A percentile compares a stretch with the other conserved stretches of the same genome.
Conservation (phyloP, 1,140 invertebrate species). For the Ceratitis capitata region DNA sequence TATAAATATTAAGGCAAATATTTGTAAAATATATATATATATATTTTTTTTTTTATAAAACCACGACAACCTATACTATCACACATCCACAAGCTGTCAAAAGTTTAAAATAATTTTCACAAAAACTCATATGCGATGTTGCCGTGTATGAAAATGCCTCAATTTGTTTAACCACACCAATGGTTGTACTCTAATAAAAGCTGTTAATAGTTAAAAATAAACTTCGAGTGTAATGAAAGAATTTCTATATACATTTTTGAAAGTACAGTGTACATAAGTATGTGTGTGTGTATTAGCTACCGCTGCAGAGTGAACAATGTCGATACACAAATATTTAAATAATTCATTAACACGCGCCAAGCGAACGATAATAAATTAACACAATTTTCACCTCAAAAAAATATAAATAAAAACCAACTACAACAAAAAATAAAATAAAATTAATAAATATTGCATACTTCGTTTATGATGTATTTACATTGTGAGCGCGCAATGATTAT, state of each 20-base stretch:
- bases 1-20: background rate
- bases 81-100: background rate
- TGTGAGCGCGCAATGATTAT: no score
- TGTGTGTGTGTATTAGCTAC: background rate
- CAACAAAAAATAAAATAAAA: background rate
- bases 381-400: conserved; percentile 48
- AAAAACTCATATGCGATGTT: conserved; percentile 27
- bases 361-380: conserved; percentile 59
- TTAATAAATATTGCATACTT: background rate
- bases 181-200: conserved; percentile 5
- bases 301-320: background rate
- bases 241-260: no score
- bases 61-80: background rate
- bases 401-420: background rate
- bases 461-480: no score
- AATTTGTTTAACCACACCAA: conserved; percentile 7
- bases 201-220: conserved; percentile 25
- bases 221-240: no score
- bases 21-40: conserved; percentile 6
- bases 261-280: background rate
- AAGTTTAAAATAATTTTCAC: conserved; percentile 14
- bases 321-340: conserved; percentile 51
- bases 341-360: conserved; percentile 64
- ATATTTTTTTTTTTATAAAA: background rate
- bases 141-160: background rate